phyloP scores from a whole-genome alignment of 1,140 invertebrate genomes.

The Ostrea edulis region DNA sequence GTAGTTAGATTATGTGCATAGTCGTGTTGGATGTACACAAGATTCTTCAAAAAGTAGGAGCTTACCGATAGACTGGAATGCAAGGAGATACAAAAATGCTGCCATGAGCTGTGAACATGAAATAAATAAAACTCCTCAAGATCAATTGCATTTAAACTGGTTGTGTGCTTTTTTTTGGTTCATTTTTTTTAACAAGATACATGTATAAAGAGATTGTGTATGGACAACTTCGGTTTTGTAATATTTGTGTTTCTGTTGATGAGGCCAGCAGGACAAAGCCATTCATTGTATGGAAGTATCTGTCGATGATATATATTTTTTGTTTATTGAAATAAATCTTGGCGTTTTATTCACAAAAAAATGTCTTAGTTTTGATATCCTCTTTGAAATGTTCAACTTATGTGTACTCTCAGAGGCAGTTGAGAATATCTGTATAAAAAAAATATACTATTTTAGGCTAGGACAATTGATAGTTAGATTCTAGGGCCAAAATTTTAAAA shows the following conservation, averaged over 20 bases:
- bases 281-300: neutral
- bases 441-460: no score
- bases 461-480: no score
- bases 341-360: constrained; percentile 27
- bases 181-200: no score
- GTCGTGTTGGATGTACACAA: neutral
- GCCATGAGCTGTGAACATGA: neutral
- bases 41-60: neutral
- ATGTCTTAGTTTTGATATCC: neutral
- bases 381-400: no score
- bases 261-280: neutral
- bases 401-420: no score
- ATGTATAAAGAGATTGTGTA: constrained; percentile 13
- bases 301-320: constrained; percentile 15
- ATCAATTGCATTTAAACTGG: neutral
- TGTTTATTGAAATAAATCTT: constrained; percentile 40
- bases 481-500: no score
- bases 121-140: neutral
- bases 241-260: neutral
- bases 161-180: neutral
- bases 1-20: constrained; percentile 23
- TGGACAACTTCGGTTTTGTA: neutral
- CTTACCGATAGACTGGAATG: neutral
- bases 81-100: neutral
- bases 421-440: no score